phyloP scores from a whole-genome alignment of 2,797 vertebrate species.

The Melanotaenia nigrans region DNA sequence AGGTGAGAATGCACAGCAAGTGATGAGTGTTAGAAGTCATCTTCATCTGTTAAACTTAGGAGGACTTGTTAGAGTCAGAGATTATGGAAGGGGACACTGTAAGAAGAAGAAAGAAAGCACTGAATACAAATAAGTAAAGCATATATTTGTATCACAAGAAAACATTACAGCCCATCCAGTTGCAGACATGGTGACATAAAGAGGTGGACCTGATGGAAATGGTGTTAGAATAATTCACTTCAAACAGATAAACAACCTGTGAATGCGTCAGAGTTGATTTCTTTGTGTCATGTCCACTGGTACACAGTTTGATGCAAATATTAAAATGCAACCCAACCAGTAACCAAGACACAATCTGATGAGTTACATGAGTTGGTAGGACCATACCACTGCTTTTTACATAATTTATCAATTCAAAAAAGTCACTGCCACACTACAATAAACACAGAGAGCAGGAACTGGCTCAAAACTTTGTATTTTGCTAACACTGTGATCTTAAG shows the following conservation, averaged over 20 bases:
- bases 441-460: conserved; percentile 11
- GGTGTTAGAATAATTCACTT: conserved; percentile 55
- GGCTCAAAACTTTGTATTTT: background rate
- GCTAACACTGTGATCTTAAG: background rate
- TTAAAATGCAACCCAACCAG: conserved; percentile 22
- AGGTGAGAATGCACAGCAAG: conserved; percentile 21
- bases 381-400: conserved; percentile 56
- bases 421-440: background rate
- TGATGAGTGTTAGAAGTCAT: conserved; percentile 44
- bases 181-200: conserved; percentile 51
- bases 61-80: conserved; percentile 64
- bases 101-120: conserved; percentile 48
- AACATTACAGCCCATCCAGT: conserved; percentile 44
- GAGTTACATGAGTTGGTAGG: conserved; percentile 52
- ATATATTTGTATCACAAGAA: conserved; percentile 28
- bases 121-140: conserved; percentile 35
- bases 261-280: conserved; percentile 52
- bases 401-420: conserved; percentile 2
- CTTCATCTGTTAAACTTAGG: conserved; percentile 51
- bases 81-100: conserved; percentile 41
- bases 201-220: conserved; percentile 68
- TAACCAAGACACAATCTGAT: conserved; percentile 39
- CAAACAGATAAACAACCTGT: conserved; percentile 36
- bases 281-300: conserved; percentile 34
- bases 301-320: conserved; percentile 20